phyloP scores from a whole-genome alignment of 2,888 invertebrate genomes.

The Hybos culiciformis region DNA sequence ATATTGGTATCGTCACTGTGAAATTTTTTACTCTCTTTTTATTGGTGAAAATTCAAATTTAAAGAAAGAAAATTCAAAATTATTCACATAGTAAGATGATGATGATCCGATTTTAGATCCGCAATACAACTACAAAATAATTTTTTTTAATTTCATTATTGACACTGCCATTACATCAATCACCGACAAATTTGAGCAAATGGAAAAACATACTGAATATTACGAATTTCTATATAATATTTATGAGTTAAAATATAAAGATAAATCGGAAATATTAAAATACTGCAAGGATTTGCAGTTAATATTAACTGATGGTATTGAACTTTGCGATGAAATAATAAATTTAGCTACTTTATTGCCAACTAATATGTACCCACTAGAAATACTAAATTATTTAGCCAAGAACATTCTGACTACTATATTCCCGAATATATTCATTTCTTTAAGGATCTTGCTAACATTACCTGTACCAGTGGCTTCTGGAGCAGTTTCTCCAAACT shows the following conservation, averaged over 20 bases:
- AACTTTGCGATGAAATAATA: background rate
- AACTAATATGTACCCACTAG: background rate
- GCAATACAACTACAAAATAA: background rate
- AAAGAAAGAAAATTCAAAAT: no score
- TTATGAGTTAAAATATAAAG: background rate
- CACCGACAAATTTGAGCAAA: background rate
- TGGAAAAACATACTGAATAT: background rate
- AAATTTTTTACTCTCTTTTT: no score
- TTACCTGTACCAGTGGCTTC: background rate
- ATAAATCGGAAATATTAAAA: background rate
- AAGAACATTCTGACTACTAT: background rate
- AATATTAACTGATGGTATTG: conserved; percentile 1
- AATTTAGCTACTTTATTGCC: background rate
- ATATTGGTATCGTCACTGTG: no score
- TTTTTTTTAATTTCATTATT: background rate
- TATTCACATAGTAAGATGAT: background rate
- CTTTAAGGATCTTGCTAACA: background rate
- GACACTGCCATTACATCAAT: background rate
- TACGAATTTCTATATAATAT: conserved; percentile 1
- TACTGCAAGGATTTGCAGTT: background rate
- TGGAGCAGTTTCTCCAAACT: background rate
- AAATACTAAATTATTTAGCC: background rate
- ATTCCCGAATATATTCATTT: background rate
- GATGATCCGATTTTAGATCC: background rate
- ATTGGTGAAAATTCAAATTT: no score